Percentiles rank a stretch among this genome's conserved stretches.
Evolutionary conservation across 2,888 invertebrate genomes (phyloP).

Genomic region (Dolichopus griseipennis): DNA sequence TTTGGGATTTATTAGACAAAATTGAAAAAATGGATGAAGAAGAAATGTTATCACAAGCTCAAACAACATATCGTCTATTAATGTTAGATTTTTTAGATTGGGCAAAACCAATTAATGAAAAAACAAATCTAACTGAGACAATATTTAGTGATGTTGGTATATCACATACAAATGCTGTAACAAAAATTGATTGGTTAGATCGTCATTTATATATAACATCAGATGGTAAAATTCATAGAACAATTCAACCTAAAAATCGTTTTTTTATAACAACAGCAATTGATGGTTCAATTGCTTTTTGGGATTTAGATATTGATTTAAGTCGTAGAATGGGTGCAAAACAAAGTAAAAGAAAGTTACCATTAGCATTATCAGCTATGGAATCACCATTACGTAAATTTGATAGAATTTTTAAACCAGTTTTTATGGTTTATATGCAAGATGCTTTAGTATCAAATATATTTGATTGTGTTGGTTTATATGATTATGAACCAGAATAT

Average conservation of each 20-base stretch:
- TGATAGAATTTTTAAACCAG: slow-evolving; percentile 54
- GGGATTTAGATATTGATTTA: slow-evolving; percentile 51
- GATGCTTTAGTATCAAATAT: slow-evolving; percentile 40
- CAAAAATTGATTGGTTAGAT: slow-evolving; percentile 60
- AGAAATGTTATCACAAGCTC: slow-evolving; percentile 52
- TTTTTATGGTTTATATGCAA: slow-evolving; percentile 48
- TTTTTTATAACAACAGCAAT: slow-evolving; percentile 58
- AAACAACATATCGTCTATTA: slow-evolving; percentile 52
- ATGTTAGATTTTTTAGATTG: slow-evolving; percentile 57
- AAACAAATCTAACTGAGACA: slow-evolving; percentile 50
- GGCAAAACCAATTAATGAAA: slow-evolving; percentile 56
- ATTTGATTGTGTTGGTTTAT: slow-evolving; percentile 20
- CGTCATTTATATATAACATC: slow-evolving; percentile 50
- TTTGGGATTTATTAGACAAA: slow-evolving; percentile 61
- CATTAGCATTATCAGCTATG: slow-evolving; percentile 51
- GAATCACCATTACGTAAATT: slow-evolving; percentile 53
- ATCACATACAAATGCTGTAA: slow-evolving; percentile 57
- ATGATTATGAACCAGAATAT: slow-evolving; percentile 7
- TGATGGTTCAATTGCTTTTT: slow-evolving; percentile 61
- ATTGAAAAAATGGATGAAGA: slow-evolving; percentile 54
- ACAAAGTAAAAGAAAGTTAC: slow-evolving; percentile 39
- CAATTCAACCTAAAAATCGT: slow-evolving; percentile 44
- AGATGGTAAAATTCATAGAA: slow-evolving; percentile 49
- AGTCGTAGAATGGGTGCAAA: slow-evolving; percentile 23
- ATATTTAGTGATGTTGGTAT: slow-evolving; percentile 53